Evolutionary conservation across 2,113 vertebrate species (phyloP), one percentile per base, ranked within the genome.

Genomic region (Menura novaehollandiae): DNA sequence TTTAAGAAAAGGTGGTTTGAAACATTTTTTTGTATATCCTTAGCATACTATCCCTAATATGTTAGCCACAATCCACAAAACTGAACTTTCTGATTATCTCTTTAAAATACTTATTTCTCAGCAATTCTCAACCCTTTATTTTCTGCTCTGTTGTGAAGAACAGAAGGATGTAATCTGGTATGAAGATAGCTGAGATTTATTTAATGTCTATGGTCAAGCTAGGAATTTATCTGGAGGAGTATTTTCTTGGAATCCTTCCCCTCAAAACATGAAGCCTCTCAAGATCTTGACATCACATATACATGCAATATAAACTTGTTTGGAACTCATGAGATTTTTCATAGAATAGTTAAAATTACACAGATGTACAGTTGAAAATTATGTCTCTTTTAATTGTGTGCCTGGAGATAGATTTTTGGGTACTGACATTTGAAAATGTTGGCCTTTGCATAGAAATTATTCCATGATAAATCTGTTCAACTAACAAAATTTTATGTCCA

Each of bases 341-440:
- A 85, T 3, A 53, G 24, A 71, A 68, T 77, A 83, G 52, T 72
- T 88, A 63, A 74, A 91, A 92, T 93, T 74, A 64, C 72, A 46
- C 91, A 92, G 94, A 95, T 92, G 94, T n/a, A 95, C 47, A n/a
- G 47, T 12, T 67, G 79, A 90, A 91, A 90, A 94, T 83, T 44
- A 30, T 59, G 22, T 6, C 27, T 32, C 58, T 19, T 83, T 91
- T 95, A 88, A 74, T 81, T 91, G 76, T 47, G 51, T 64, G 90
- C 44, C 67, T 93, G 76, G 72, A 86, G 64, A 93, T 84, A 2
- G n/a, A 53, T 77, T 92, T 90, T 92, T 88, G 92, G 68, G 73
- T 94, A 95, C 75, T 91, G 93, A 96, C 92, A 94, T 95, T 96
- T 97, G 64, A 81, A 96, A 96, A 92, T 84, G 58, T 84, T 96